These are phyloP conservation scores for Phyllostomus hastatus DNA, from an alignment of 2,113 vertebrate species.

Conservation along the genomic window DNA sequence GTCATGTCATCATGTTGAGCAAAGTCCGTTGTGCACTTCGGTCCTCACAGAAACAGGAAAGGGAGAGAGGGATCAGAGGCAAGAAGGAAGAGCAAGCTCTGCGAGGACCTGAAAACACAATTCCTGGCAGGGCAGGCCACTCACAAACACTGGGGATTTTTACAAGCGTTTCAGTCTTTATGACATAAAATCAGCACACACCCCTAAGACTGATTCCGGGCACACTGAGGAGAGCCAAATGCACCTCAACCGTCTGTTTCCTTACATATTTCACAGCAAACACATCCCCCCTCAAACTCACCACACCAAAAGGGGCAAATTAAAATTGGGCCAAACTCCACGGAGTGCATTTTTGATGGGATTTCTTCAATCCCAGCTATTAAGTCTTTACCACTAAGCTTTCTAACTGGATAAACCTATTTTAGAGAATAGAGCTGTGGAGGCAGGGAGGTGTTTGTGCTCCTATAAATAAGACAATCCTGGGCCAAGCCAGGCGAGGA, in stretches of 20 bases:
- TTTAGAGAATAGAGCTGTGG: neutral
- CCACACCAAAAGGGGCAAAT: neutral
- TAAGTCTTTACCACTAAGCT: constrained; percentile 46
- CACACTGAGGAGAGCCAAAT: neutral
- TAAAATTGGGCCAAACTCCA: constrained; percentile 14
- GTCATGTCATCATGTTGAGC: neutral
- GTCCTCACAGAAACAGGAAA: constrained; percentile 42
- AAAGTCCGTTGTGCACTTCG: constrained; percentile 26
- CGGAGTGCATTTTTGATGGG: constrained; percentile 47
- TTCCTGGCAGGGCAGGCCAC: neutral
- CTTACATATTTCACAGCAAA: constrained; percentile 28
- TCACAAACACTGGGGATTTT: neutral
- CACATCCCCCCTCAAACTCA: constrained; percentile 7
- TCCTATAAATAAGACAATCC: constrained; percentile 21
- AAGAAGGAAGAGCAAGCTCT: neutral
- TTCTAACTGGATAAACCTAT: neutral
- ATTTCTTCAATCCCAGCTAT: constrained; percentile 59
- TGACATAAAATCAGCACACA: neutral
- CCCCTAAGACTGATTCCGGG: neutral
- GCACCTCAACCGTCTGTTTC: neutral
- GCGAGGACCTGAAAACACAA: neutral
- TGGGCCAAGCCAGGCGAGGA: neutral
- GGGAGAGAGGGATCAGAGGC: neutral
- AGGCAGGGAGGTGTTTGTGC: neutral
- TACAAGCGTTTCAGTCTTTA: neutral